phyloP scores from a whole-genome alignment of 2,888 invertebrate genomes.

The Morinoia aosen region DNA sequence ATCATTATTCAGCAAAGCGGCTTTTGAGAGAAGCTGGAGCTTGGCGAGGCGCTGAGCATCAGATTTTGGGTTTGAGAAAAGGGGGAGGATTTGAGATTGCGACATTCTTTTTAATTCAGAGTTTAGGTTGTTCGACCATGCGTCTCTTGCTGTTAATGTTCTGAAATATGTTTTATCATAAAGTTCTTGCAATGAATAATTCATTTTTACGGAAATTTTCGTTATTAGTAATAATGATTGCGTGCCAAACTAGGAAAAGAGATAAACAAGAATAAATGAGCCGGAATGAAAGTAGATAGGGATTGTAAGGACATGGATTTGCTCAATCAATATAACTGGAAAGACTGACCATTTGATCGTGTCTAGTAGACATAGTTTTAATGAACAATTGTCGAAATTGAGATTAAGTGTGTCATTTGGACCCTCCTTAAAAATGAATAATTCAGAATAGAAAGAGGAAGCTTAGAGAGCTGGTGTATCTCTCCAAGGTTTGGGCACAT shows the following conservation, averaged over 20 bases:
- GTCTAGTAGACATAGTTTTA: background rate
- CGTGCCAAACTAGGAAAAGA: background rate
- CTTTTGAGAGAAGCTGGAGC: background rate
- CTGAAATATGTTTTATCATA: background rate
- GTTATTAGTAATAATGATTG: background rate
- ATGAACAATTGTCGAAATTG: background rate
- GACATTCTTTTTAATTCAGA: background rate
- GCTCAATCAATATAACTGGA: no score
- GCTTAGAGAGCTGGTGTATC: background rate
- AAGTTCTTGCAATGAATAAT: background rate
- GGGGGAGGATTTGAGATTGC: background rate
- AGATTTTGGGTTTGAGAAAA: background rate
- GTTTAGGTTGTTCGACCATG: background rate
- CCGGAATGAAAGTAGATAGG: no score
- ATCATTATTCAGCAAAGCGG: background rate
- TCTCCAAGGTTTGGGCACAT: background rate
- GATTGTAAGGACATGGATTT: no score
- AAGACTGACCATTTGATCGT: background rate
- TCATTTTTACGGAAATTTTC: background rate
- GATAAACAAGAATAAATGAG: background rate
- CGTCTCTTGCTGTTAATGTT: background rate
- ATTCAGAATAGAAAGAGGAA: background rate
- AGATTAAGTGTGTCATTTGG: background rate
- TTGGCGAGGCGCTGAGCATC: background rate
- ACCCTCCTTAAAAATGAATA: background rate